phyloP scores from a whole-genome alignment of 2,797 vertebrate species.

The Etheostoma perlongum region DNA sequence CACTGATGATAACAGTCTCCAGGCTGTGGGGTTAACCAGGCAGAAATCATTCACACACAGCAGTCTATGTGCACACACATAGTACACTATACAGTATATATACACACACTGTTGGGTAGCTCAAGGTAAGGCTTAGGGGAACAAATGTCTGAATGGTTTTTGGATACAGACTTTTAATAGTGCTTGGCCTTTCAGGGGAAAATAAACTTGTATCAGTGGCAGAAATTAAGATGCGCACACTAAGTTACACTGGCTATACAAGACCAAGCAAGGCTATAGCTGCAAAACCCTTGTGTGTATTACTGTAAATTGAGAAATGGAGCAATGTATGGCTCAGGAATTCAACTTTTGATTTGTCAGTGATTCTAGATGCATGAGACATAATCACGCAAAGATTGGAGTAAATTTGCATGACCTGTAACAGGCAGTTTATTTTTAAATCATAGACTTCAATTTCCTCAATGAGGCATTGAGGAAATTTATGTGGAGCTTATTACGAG shows the following conservation, averaged over 20 bases:
- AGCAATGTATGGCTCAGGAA: background rate
- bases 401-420: constrained; percentile 18
- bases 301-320: background rate
- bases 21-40: constrained; percentile 42
- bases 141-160: constrained; percentile 28
- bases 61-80: constrained; percentile 8
- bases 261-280: background rate
- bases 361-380: constrained; percentile 32
- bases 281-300: background rate
- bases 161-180: constrained; percentile 20
- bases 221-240: background rate
- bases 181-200: constrained; percentile 11
- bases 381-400: constrained; percentile 1
- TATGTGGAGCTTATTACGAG: background rate
- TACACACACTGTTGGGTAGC: constrained; percentile 36
- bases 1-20: constrained; percentile 23
- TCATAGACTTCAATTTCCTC: background rate
- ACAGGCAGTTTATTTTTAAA: background rate
- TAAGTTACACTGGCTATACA: background rate
- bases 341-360: background rate
- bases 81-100: constrained; percentile 5
- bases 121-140: constrained; percentile 32
- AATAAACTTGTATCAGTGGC: background rate
- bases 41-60: constrained; percentile 42
- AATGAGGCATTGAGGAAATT: background rate